Percentiles rank a stretch among this genome's conserved stretches.
These are phyloP conservation scores for Limosa lapponica DNA, from an alignment of 2,797 vertebrate genomes.

Conservation along the genomic window DNA sequence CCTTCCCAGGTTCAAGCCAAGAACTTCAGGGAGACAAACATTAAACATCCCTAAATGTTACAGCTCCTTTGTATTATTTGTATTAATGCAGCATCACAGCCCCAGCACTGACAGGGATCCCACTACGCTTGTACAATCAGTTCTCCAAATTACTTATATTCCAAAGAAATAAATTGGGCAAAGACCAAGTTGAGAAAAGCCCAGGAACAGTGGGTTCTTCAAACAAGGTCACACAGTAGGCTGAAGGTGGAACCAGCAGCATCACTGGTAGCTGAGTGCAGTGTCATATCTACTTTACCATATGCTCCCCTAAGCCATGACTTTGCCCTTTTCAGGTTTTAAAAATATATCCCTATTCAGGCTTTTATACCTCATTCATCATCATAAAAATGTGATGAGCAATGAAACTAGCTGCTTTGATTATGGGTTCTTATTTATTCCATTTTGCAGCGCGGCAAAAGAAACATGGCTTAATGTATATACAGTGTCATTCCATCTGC, in stretches of 20 bases:
- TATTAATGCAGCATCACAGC: background rate
- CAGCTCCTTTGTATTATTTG: background rate
- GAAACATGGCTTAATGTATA: background rate
- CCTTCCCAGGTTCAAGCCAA: background rate
- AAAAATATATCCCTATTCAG: background rate
- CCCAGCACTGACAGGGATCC: background rate
- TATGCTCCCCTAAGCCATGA: background rate
- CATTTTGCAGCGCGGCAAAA: background rate
- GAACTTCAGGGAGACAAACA: background rate
- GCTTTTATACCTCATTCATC: background rate
- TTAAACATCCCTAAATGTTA: background rate
- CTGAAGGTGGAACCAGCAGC: background rate
- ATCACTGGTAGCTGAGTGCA: background rate
- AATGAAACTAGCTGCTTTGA: background rate
- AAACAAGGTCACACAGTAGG: background rate
- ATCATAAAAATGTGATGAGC: background rate
- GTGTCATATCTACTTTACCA: background rate
- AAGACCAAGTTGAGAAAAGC: background rate
- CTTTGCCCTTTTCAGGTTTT: background rate
- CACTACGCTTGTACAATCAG: background rate
- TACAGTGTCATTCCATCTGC: background rate
- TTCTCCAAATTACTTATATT: background rate
- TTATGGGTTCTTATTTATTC: constrained; percentile 1
- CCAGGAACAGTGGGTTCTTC: background rate
- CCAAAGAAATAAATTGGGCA: background rate